Evolutionary conservation across 2,888 invertebrate species (phyloP).

Genomic region (Drosophila mercatorum): DNA sequence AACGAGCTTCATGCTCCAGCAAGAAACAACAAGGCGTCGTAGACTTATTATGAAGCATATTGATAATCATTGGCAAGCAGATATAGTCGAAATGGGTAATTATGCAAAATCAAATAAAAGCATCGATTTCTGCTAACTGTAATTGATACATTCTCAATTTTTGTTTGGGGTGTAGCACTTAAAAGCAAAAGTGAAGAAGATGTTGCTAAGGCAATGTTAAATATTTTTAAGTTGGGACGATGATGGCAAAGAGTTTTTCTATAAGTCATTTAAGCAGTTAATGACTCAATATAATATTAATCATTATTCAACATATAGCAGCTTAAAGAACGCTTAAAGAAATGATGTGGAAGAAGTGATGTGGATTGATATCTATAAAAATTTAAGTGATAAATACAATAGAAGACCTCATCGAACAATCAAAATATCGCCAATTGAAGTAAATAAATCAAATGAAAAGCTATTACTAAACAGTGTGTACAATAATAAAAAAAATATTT

Average conservation of each 20-base stretch:
- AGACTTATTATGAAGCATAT: neutral
- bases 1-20: constrained; percentile 2
- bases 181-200: neutral
- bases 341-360: constrained; percentile 9
- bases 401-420: constrained; percentile 4
- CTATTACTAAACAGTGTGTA: neutral
- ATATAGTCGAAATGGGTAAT: constrained; percentile 1
- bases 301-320: constrained; percentile 1
- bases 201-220: neutral
- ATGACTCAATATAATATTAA: neutral
- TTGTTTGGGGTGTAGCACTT: neutral
- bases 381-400: constrained; percentile 3
- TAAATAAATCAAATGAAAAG: neutral
- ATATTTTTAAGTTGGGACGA: neutral
- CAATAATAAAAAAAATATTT: constrained; percentile 1
- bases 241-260: constrained; percentile 1
- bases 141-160: neutral
- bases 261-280: neutral
- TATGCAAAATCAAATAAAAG: neutral
- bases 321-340: constrained; percentile 8
- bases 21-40: neutral
- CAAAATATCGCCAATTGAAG: constrained; percentile 1
- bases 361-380: constrained; percentile 5
- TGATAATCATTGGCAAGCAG: constrained; percentile 1
- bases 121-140: neutral